Base-by-base conservation (phyloP, 2,797 vertebrate species). In the Siniperca undulata region DNA sequence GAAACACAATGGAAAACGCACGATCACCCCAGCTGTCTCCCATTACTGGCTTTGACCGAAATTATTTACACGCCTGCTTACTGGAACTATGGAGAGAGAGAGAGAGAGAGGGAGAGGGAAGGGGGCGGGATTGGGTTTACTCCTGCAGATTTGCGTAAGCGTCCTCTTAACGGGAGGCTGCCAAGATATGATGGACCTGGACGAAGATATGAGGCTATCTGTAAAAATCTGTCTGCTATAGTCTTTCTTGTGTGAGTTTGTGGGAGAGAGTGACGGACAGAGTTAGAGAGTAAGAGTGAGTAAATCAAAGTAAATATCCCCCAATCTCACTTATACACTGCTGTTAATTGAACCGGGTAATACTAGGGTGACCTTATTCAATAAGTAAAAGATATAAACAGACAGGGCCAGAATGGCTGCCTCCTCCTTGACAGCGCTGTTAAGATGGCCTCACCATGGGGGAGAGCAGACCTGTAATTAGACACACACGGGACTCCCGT, bases 1-100 rank as follows among this genome's bases (percentile, higher is more conserved):
- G 89, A 86, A 96, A 95, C 90, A 95, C 93, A 95, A 95, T 95
- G 95, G 94, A 96, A 96, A 96, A 93, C 67, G 89, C 86, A 92
- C 88, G 79, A 94, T 95, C 90, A 90, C 85, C 78, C 84, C 96
- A 96, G 95, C 93, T 96, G 95, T 94, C 92, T 95, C 79, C 84
- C 91, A 96, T 96, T 96, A 96, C 93, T 86, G 86, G 71, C 91
- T 88, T 86, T 91, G 92, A 94, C 91, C 83, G 70, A 92, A 89
- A 92, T 94, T 91, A 92, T 95, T 95, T 94, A 93, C 94, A 93
- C 89, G 89, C 84, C 90, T 88, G 85, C 94, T 95, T 94, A 95
- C 94, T 94, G 93, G 94, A 95, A 95, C 70, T 90, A 72, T 17
- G 80, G 81, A 81, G 88, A 73, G 59, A 77, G 61, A 60, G 67